phyloP scores from a whole-genome alignment of 1,140 invertebrate species.

The Bombus pascuorum region DNA sequence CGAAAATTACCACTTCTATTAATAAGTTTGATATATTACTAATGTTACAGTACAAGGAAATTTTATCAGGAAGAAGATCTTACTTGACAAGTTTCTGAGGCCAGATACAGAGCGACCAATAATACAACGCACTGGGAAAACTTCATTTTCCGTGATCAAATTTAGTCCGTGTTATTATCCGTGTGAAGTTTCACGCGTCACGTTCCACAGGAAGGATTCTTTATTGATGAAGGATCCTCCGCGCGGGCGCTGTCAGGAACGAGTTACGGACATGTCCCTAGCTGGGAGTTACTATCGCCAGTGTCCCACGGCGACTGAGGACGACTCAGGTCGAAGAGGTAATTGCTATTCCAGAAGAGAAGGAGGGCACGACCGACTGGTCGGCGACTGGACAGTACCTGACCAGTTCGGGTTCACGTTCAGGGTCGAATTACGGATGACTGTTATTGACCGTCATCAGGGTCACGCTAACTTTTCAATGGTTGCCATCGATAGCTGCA shows the following conservation, averaged over 20 bases:
- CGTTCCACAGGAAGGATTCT: conserved; percentile 41
- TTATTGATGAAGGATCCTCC: conserved; percentile 48
- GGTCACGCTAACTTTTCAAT: conserved; percentile 25
- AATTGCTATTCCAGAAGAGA: conserved; percentile 76
- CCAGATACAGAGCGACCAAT: conserved; percentile 25
- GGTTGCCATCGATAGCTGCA: background rate
- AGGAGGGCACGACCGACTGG: conserved; percentile 70
- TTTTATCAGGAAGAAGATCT: conserved; percentile 6
- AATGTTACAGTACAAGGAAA: background rate
- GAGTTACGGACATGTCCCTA: conserved; percentile 67
- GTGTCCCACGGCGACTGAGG: conserved; percentile 73
- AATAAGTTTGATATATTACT: background rate
- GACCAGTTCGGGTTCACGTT: conserved; percentile 78
- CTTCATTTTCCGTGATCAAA: conserved; percentile 61
- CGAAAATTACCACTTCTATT: background rate
- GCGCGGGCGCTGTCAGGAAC: conserved; percentile 65
- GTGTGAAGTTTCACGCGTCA: conserved; percentile 8
- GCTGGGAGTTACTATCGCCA: conserved; percentile 71
- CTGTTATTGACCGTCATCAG: conserved; percentile 77
- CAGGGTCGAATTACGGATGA: conserved; percentile 73
- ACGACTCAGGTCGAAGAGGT: conserved; percentile 70
- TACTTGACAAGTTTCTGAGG: conserved; percentile 49
- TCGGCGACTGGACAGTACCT: conserved; percentile 72
- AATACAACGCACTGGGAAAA: conserved; percentile 37
- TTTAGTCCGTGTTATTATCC: background rate